These are phyloP conservation scores for Cinclus mexicanus DNA, from an alignment of 2,113 vertebrate genomes.

Conservation along the genomic window DNA sequence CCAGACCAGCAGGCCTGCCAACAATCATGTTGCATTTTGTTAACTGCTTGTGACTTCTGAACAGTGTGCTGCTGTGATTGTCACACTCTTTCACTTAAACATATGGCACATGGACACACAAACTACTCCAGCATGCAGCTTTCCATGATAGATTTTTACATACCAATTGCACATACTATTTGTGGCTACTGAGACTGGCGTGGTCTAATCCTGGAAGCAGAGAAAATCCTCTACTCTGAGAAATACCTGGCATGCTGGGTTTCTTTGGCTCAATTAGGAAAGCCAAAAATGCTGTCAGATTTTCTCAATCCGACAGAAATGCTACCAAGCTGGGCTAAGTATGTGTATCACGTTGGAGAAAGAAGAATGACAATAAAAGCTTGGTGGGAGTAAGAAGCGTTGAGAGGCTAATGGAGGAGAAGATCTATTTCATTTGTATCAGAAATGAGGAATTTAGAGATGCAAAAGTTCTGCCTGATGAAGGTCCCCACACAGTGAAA, in stretches of 20 bases:
- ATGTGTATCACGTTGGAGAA: background rate
- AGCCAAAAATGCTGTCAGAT: background rate
- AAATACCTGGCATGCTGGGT: background rate
- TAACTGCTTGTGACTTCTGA: slow-evolving; percentile 55
- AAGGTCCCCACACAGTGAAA: background rate
- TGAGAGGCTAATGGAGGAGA: background rate
- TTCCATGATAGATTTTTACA: slow-evolving; percentile 31
- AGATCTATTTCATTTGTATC: background rate
- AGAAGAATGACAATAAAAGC: background rate
- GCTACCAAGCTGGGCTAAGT: background rate
- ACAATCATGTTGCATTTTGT: slow-evolving; percentile 48
- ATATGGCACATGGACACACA: slow-evolving; percentile 26
- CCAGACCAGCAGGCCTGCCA: slow-evolving; percentile 43
- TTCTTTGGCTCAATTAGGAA: slow-evolving; percentile 15
- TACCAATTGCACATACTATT: slow-evolving; percentile 5
- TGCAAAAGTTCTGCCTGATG: background rate
- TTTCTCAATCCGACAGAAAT: background rate
- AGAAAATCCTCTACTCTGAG: background rate
- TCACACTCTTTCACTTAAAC: slow-evolving; percentile 52
- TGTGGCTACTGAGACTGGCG: background rate
- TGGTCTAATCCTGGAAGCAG: background rate
- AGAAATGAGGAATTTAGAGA: background rate
- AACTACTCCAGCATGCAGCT: slow-evolving; percentile 29
- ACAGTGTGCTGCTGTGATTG: slow-evolving; percentile 57
- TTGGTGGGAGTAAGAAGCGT: background rate